Base-by-base conservation (phyloP, 2,113 vertebrate species). In the Synodontis membranacea region DNA sequence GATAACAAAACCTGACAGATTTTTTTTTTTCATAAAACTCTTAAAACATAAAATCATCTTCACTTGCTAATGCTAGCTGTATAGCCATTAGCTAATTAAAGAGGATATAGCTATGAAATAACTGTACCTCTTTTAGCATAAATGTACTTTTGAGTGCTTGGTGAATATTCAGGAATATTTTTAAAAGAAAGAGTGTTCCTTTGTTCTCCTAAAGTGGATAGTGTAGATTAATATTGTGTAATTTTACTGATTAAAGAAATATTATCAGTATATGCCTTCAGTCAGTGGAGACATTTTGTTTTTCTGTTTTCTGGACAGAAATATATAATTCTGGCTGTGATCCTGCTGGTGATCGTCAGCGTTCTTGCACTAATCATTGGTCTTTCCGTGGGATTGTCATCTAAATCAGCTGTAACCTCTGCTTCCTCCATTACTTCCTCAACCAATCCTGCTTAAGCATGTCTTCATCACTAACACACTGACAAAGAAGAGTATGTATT, bases 321-420 rank as follows among this genome's bases (percentile, higher is more conserved):
- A 96, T 95, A 94, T 89, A 95, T 97, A 90, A 95, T 97, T 91
- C 93, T 97, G 91, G 94, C 95, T 85, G 91, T 96, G 86, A 93
- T 95, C 89, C 91, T 93, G 64, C 87, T 97, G 94, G 94, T 94
- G 90, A 92, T 97, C 90, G 89, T 96, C 89, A 95, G 95, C 83
- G 82, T 98, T 89, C 90, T 98, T 88, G 95, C 93, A 91, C 95
- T 99, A 89, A 96, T 97, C 86, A 92, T 98, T 88, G 97, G 97
- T 88, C 94, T 98, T 86, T 97, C 96, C 87, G 95, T 97, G 31
- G 96, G 97, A 93, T 91, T 96, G 91, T 84, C 86, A 11, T 94
- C 90, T 90, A 94, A 96, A 92, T 91, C 90, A 9, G 92, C 92
- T 66, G 88, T 95, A 94, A 93, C 88, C 78, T 28, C 89, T 25